Percentiles rank a stretch among this genome's conserved stretches.
Evolutionary conservation across 2,888 invertebrate species (phyloP).

Genomic region (Melieria picta): DNA sequence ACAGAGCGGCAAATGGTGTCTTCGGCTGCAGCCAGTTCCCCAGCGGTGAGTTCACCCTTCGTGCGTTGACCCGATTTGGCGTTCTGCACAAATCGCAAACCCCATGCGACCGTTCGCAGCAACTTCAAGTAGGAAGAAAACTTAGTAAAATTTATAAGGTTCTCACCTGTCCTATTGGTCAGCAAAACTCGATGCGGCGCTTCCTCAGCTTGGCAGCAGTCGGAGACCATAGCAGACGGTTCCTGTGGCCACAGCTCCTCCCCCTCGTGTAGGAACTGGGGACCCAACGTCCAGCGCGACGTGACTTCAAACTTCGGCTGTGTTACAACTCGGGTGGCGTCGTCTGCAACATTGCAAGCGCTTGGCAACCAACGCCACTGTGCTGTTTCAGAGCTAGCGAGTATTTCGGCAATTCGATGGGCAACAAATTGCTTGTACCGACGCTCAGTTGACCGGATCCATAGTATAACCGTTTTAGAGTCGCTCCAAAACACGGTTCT

Average conservation of each 20-base stretch:
- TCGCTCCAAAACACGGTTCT: slow-evolving; percentile 25
- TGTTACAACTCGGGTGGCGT: slow-evolving; percentile 36
- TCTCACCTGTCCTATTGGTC: background rate
- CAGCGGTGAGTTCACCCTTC: no score
- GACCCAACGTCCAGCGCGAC: slow-evolving; percentile 22
- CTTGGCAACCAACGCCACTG: slow-evolving; percentile 49
- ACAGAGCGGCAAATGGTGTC: no score
- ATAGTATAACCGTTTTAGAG: slow-evolving; percentile 28
- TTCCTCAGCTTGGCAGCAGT: slow-evolving; percentile 2
- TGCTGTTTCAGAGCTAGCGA: slow-evolving; percentile 31
- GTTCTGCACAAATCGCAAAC: no score
- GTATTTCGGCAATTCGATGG: slow-evolving; percentile 43
- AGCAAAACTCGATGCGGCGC: background rate
- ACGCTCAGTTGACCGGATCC: slow-evolving; percentile 24
- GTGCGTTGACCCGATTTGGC: no score
- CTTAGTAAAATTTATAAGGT: background rate
- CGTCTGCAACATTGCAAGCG: slow-evolving; percentile 45
- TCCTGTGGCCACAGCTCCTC: slow-evolving; percentile 8
- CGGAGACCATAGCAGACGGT: background rate
- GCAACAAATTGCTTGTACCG: slow-evolving; percentile 33
- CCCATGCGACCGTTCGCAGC: slow-evolving; percentile 33
- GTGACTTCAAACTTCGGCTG: background rate
- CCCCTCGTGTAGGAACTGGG: slow-evolving; percentile 7
- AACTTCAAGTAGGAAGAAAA: slow-evolving; percentile 35
- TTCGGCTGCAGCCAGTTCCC: no score